Percentiles rank a stretch among this genome's conserved stretches.
These are phyloP conservation scores for Neoaliturus tenellus DNA, from an alignment of 2,888 invertebrate species.

Conservation along the genomic window DNA sequence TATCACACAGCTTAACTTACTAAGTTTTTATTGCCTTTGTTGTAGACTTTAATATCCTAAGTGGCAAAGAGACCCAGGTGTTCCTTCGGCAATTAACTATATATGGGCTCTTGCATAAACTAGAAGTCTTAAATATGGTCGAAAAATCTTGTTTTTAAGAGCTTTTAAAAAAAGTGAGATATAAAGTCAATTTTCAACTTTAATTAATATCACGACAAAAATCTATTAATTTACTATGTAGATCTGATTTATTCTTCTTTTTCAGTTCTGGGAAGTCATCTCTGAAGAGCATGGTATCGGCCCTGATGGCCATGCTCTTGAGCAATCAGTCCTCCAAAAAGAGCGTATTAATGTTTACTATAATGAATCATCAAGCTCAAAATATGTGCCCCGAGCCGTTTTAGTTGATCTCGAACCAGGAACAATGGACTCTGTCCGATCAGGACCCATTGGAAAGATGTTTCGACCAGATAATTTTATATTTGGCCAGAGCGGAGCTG, in stretches of 20 bases:
- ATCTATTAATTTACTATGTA: background rate
- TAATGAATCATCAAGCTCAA: slow-evolving; percentile 75
- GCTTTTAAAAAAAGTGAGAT: too few relatives aligned
- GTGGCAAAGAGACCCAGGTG: too few relatives aligned
- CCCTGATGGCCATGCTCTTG: slow-evolving; percentile 77
- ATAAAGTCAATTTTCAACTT: too few relatives aligned
- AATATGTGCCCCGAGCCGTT: slow-evolving; percentile 80
- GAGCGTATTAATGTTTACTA: slow-evolving; percentile 81
- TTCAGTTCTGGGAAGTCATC: slow-evolving; percentile 65
- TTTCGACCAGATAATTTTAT: slow-evolving; percentile 83
- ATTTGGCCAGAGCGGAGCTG: slow-evolving; percentile 75
- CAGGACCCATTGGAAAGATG: slow-evolving; percentile 80
- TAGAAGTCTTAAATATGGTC: too few relatives aligned
- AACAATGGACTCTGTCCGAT: slow-evolving; percentile 82
- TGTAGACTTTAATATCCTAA: too few relatives aligned
- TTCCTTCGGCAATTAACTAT: too few relatives aligned
- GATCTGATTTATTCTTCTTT: background rate
- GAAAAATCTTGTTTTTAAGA: too few relatives aligned
- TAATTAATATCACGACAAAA: too few relatives aligned
- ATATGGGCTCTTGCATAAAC: too few relatives aligned
- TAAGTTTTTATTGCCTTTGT: too few relatives aligned
- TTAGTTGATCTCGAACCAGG: slow-evolving; percentile 82
- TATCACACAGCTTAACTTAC: too few relatives aligned
- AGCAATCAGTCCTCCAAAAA: slow-evolving; percentile 78
- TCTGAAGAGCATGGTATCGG: slow-evolving; percentile 83